phyloP scores from a whole-genome alignment of 2,797 vertebrate genomes.

The Hirundo rustica region DNA sequence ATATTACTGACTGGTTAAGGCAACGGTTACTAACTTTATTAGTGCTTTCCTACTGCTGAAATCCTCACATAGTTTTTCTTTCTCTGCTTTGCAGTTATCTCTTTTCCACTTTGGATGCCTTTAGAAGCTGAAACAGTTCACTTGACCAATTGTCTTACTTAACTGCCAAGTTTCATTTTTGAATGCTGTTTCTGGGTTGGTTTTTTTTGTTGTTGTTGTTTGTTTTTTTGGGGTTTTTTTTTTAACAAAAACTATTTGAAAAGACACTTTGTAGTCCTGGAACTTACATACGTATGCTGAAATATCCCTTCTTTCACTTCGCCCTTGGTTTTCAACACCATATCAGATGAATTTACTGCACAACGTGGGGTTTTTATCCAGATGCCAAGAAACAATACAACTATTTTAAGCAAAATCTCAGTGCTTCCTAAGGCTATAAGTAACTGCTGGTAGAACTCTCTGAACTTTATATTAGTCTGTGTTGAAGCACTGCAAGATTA shows the following conservation, averaged over 20 bases:
- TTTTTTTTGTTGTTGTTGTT: too few species aligned
- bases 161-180: not conserved
- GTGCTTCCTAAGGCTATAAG: slow-evolving; percentile 18
- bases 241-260: not conserved
- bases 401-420: slow-evolving; percentile 25
- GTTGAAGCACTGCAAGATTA: slow-evolving; percentile 46
- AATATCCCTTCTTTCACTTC: not conserved
- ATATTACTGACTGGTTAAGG: not conserved
- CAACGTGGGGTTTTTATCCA: not conserved
- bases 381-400: slow-evolving; percentile 7
- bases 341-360: not conserved
- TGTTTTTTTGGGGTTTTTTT: not conserved
- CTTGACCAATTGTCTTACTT: not conserved
- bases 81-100: not conserved
- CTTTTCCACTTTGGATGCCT: not conserved
- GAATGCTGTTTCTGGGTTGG: not conserved
- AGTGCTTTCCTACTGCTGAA: not conserved
- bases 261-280: not conserved
- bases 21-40: not conserved
- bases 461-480: slow-evolving; percentile 41
- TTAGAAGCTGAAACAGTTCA: not conserved
- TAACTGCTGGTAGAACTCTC: slow-evolving; percentile 21
- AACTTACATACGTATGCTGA: not conserved
- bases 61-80: not conserved
- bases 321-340: not conserved